phyloP scores from a whole-genome alignment of 2,113 vertebrate genomes.

The Syrmaticus mikado region DNA sequence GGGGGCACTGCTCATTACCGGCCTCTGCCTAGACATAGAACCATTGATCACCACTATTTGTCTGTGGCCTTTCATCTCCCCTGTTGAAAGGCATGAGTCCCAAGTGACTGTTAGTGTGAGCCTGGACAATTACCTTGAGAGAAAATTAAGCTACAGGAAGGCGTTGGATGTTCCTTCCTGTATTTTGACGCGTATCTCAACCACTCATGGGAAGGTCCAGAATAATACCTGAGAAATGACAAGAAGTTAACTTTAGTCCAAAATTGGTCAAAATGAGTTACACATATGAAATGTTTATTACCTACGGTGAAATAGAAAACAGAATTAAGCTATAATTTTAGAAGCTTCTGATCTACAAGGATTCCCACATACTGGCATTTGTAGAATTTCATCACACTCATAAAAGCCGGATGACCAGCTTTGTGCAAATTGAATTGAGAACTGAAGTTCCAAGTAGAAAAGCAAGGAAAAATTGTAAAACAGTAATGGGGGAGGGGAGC shows the following conservation, averaged over 20 bases:
- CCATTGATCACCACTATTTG: too few relatives aligned
- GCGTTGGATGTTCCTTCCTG: too few relatives aligned
- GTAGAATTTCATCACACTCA: fast-evolving
- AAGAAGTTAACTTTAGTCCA: background rate
- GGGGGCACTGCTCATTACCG: too few relatives aligned
- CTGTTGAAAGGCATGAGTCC: too few relatives aligned
- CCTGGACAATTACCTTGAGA: too few relatives aligned
- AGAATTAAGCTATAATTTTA: background rate
- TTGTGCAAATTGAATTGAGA: background rate
- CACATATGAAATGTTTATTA: background rate
- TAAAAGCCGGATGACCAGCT: background rate
- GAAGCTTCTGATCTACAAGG: background rate
- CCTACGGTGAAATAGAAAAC: background rate
- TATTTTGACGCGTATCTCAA: too few relatives aligned
- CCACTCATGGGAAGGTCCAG: too few relatives aligned
- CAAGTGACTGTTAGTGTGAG: too few relatives aligned
- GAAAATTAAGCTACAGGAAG: too few relatives aligned
- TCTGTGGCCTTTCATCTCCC: too few relatives aligned
- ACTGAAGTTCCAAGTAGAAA: background rate
- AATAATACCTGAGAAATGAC: background rate
- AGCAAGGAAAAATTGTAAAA: background rate
- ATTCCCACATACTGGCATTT: background rate
- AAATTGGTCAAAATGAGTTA: background rate
- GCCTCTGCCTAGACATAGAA: too few relatives aligned
- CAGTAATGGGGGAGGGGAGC: background rate